Evolutionary conservation across 2,113 vertebrate genomes (phyloP).

Genomic region (Bettongia penicillata): DNA sequence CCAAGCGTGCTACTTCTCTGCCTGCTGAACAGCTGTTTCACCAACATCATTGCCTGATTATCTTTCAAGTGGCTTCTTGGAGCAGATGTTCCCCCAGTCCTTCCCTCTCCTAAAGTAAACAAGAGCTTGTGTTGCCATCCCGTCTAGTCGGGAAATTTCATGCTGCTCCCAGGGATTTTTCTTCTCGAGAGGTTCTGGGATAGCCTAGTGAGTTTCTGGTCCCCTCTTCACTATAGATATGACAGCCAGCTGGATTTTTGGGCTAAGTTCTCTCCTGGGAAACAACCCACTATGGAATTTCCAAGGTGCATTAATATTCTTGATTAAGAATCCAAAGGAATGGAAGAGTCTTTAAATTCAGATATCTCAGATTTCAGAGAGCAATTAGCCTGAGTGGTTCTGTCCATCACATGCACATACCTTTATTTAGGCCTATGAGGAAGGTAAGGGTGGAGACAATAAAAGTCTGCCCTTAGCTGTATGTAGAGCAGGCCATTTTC

Average conservation of each 20-base stretch:
- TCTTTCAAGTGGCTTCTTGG: constrained; percentile 79
- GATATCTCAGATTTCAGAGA: neutral
- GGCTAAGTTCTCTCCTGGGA: neutral
- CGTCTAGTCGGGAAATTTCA: constrained; percentile 67
- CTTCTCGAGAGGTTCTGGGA: constrained; percentile 55
- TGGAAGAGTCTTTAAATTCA: neutral
- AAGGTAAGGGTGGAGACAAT: neutral
- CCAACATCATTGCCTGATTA: constrained; percentile 71
- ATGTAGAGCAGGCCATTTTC: neutral
- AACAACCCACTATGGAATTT: neutral
- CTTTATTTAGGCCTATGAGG: neutral
- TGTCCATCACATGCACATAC: neutral
- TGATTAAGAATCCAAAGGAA: neutral
- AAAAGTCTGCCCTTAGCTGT: neutral
- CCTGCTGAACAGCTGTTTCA: constrained; percentile 77
- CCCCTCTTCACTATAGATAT: constrained; percentile 28
- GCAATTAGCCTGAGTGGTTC: neutral
- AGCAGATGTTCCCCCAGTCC: constrained; percentile 73
- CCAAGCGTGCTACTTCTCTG: neutral
- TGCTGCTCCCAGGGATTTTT: neutral
- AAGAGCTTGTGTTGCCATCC: constrained; percentile 61
- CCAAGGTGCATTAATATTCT: neutral
- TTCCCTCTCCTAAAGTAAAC: constrained; percentile 73
- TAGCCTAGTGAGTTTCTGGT: constrained; percentile 11
- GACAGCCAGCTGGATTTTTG: constrained; percentile 40